Conservation (phyloP, 2,113 vertebrate genomes). For the Tylochromis polylepis region DNA sequence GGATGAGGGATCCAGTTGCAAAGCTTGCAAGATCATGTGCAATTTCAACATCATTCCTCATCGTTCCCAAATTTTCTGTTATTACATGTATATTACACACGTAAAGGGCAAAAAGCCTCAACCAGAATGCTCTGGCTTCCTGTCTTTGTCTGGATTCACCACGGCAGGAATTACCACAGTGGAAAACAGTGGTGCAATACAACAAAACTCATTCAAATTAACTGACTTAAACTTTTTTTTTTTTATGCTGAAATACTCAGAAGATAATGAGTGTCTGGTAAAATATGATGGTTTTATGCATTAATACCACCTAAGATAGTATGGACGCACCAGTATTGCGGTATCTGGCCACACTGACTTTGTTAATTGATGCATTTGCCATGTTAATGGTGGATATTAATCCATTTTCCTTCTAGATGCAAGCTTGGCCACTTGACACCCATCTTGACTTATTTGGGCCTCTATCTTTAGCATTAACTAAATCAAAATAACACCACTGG, state of each 20-base stretch:
- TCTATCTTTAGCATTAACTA: background rate
- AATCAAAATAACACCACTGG: background rate
- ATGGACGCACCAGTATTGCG: background rate
- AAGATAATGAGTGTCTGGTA: background rate
- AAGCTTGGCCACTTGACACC: background rate
- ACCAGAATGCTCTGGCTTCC: background rate
- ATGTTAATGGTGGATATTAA: background rate
- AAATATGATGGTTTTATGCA: background rate
- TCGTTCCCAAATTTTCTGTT: background rate
- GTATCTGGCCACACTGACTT: background rate
- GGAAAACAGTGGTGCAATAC: background rate
- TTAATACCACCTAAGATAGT: fast-evolving
- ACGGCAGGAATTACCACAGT: background rate
- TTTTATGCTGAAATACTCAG: background rate
- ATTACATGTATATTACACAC: background rate
- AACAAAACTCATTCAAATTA: background rate
- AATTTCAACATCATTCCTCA: background rate
- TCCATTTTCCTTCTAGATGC: background rate
- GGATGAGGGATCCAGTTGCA: background rate
- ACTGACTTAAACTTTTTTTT: background rate
- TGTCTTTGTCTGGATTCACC: background rate
- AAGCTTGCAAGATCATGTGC: background rate
- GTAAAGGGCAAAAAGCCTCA: background rate
- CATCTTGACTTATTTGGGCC: background rate
- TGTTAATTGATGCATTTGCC: background rate